These are phyloP conservation scores for Diceros bicornis DNA, from an alignment of 2,797 vertebrate genomes.

Conservation along the genomic window DNA sequence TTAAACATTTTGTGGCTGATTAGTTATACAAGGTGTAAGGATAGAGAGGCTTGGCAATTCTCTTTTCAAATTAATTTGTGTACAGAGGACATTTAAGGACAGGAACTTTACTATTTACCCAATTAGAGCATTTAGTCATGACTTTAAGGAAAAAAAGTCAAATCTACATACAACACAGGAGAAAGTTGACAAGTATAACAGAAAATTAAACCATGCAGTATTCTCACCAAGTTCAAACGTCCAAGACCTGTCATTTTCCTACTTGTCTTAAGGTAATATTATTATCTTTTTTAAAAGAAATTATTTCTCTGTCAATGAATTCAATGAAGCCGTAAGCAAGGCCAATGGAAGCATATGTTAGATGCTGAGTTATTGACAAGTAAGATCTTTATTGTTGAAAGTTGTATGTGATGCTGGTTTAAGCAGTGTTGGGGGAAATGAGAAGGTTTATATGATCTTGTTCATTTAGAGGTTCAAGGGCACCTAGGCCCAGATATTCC, in stretches of 20 bases:
- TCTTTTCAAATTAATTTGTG: constrained; percentile 17
- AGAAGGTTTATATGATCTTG: not conserved
- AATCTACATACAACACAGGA: not conserved
- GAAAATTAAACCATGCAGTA: not conserved
- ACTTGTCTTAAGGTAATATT: not conserved
- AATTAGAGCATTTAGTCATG: not conserved
- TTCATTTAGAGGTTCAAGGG: not conserved
- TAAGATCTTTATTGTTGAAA: not conserved
- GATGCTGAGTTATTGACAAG: not conserved
- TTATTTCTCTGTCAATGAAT: not conserved
- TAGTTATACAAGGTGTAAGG: not conserved
- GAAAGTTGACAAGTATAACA: not conserved
- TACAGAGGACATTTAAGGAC: not conserved
- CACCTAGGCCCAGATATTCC: not conserved
- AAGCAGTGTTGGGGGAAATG: not conserved
- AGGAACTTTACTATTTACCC: not conserved
- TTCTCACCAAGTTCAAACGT: not conserved
- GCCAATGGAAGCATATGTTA: not conserved
- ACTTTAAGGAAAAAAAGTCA: not conserved
- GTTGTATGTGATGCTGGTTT: not conserved
- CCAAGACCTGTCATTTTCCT: not conserved
- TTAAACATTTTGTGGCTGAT: not conserved
- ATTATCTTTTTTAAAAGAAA: constrained; percentile 1
- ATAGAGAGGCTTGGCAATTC: not conserved
- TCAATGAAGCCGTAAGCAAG: not conserved